A percentile compares a stretch with the other conserved stretches of the same genome.
phyloP scores from a whole-genome alignment of 2,888 invertebrate species.

The Nomada ruficornis region DNA sequence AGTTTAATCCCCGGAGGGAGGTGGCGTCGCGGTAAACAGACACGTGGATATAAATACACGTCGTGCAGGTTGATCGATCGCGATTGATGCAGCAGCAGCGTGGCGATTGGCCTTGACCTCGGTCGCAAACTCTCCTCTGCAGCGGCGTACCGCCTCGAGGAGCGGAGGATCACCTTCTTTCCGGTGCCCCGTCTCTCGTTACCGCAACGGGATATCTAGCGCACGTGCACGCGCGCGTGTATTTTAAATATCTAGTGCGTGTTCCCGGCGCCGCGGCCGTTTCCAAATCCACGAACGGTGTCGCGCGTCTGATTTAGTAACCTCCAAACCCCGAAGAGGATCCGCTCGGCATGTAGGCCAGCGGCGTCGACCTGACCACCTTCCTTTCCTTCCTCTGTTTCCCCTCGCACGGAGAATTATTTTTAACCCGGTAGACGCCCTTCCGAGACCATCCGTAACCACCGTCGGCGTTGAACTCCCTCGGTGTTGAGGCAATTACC shows the following conservation, averaged over 20 bases:
- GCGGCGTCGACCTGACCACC: slow-evolving; percentile 28
- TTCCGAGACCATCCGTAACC: too few species aligned
- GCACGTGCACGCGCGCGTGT: slow-evolving; percentile 1
- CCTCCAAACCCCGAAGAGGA: slow-evolving; percentile 48
- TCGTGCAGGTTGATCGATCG: slow-evolving; percentile 20
- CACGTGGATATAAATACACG: slow-evolving; percentile 12
- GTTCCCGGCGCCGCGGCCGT: neutral
- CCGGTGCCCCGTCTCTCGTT: slow-evolving; percentile 2
- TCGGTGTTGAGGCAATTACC: too few species aligned
- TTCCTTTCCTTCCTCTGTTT: neutral
- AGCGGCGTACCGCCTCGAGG: neutral
- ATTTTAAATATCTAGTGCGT: slow-evolving; percentile 33
- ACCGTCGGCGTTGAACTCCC: neutral
- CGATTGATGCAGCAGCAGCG: slow-evolving; percentile 2
- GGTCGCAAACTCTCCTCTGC: slow-evolving; percentile 3
- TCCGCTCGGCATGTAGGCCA: slow-evolving; percentile 42
- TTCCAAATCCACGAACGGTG: slow-evolving; percentile 50
- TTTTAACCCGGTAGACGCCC: neutral
- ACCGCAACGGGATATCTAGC: slow-evolving; percentile 17
- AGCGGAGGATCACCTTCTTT: slow-evolving; percentile 15
- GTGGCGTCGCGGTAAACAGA: neutral
- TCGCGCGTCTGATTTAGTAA: slow-evolving; percentile 59
- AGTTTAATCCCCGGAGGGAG: neutral
- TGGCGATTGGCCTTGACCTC: slow-evolving; percentile 58
- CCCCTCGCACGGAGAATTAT: neutral